Percentiles rank a stretch among this genome's conserved stretches.
phyloP scores from a whole-genome alignment of 2,888 invertebrate genomes.

The Exephanes ischioxanthus region DNA sequence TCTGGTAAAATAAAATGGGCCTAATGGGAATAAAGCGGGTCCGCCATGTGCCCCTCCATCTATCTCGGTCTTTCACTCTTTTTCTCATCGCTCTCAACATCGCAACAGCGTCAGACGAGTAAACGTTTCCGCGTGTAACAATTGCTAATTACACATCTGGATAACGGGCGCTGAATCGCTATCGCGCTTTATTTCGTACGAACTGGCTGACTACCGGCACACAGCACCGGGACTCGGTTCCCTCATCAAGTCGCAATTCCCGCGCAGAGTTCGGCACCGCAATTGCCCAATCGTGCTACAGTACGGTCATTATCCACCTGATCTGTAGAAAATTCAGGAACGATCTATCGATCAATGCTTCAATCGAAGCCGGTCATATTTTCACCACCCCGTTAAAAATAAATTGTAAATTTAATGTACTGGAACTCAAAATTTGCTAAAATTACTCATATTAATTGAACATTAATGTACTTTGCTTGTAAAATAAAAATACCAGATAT shows the following conservation, averaged over 20 bases:
- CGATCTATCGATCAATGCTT: too few species aligned
- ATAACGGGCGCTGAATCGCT: slow-evolving; percentile 62
- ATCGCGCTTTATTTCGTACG: slow-evolving; percentile 49
- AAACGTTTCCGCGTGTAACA: slow-evolving; percentile 69
- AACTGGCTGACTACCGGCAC: not conserved
- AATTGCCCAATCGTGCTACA: slow-evolving; percentile 22
- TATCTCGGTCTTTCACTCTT: slow-evolving; percentile 22
- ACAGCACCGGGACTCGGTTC: not conserved
- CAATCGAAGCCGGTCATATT: too few species aligned
- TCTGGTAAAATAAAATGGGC: slow-evolving; percentile 49
- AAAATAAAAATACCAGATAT: too few species aligned
- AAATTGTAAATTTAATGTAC: too few species aligned
- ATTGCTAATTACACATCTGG: slow-evolving; percentile 68
- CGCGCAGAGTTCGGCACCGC: not conserved
- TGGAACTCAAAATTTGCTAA: too few species aligned
- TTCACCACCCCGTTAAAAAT: too few species aligned
- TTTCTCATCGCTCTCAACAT: slow-evolving; percentile 17
- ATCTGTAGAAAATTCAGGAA: not conserved
- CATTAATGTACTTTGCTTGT: too few species aligned
- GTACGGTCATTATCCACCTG: slow-evolving; percentile 27
- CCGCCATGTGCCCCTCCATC: slow-evolving; percentile 15
- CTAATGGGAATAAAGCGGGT: slow-evolving; percentile 56
- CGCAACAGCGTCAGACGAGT: slow-evolving; percentile 31
- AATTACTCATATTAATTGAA: too few species aligned
- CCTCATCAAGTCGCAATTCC: slow-evolving; percentile 4